Conservation (phyloP, 2,113 vertebrate genomes). For the Gambusia holbrooki region DNA sequence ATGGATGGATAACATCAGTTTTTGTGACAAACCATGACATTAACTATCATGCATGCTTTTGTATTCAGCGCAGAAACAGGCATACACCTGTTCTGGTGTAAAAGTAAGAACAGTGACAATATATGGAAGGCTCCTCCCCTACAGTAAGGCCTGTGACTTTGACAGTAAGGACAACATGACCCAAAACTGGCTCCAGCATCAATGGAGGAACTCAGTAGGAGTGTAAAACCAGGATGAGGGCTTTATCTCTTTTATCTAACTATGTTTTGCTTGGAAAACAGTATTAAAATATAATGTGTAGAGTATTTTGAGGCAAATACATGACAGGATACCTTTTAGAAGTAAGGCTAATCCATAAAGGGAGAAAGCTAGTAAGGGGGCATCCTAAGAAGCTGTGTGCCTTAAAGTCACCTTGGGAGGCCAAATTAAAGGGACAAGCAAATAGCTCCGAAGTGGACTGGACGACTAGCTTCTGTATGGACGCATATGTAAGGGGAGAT, state of each 20-base stretch:
- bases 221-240: slow-evolving; percentile 35
- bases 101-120: not conserved
- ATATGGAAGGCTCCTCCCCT: slow-evolving; percentile 4
- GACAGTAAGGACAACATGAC: slow-evolving; percentile 67
- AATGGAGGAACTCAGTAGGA: slow-evolving; percentile 45
- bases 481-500: slow-evolving; percentile 27
- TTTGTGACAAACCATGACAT: not conserved
- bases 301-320: slow-evolving; percentile 11
- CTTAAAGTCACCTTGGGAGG: slow-evolving; percentile 81
- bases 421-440: slow-evolving; percentile 70
- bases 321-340: not conserved
- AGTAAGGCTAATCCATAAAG: slow-evolving; percentile 43
- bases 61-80: not conserved
- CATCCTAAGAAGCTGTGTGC: slow-evolving; percentile 57
- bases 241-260: slow-evolving; percentile 29
- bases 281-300: not conserved
- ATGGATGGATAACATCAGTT: not conserved
- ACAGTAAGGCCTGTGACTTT: slow-evolving; percentile 61
- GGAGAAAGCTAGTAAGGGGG: slow-evolving; percentile 34
- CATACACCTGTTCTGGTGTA: not conserved
- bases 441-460: slow-evolving; percentile 48
- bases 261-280: not conserved
- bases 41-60: not conserved
- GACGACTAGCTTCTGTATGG: slow-evolving; percentile 14
- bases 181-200: slow-evolving; percentile 60